Percentiles rank a stretch among this genome's conserved stretches.
Conservation (phyloP, 2,888 invertebrate genomes). For the Polietes domitor region DNA sequence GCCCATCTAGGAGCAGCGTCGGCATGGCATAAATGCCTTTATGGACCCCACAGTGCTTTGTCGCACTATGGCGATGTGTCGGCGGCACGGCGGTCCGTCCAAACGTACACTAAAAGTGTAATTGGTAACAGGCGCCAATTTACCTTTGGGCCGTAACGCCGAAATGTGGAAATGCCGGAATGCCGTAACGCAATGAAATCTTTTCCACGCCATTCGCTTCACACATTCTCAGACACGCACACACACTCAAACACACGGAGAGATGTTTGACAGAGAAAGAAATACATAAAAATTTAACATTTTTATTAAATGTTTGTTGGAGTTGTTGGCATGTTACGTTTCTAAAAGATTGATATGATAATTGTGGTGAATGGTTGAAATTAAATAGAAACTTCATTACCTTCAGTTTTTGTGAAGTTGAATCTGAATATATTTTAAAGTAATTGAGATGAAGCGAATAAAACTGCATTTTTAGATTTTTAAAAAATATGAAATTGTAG, state of each 20-base stretch:
- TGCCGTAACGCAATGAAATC: constrained; percentile 23
- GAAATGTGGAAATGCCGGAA: neutral
- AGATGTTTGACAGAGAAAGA: neutral
- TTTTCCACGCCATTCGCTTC: neutral
- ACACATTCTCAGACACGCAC: constrained; percentile 36
- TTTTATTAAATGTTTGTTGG: constrained; percentile 26
- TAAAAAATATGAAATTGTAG: too few relatives aligned
- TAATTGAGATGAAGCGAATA: too few relatives aligned
- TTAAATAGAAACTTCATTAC: too few relatives aligned
- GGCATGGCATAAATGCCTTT: neutral
- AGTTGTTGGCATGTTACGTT: neutral
- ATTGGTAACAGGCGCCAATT: constrained; percentile 61
- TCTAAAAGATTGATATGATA: neutral
- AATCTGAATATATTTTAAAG: too few relatives aligned
- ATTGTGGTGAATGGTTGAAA: neutral
- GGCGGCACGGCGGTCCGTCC: constrained; percentile 17
- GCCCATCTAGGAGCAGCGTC: neutral
- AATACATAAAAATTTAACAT: constrained; percentile 1
- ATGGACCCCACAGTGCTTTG: constrained; percentile 36
- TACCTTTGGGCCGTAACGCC: constrained; percentile 47
- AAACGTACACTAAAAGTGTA: constrained; percentile 24
- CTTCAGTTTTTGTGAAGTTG: too few relatives aligned
- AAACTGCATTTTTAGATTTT: too few relatives aligned
- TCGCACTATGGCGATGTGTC: constrained; percentile 34
- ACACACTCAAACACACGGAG: constrained; percentile 38